Evolutionary conservation across 2,113 vertebrate species (phyloP).

Genomic region (Salvelinus sp.): DNA sequence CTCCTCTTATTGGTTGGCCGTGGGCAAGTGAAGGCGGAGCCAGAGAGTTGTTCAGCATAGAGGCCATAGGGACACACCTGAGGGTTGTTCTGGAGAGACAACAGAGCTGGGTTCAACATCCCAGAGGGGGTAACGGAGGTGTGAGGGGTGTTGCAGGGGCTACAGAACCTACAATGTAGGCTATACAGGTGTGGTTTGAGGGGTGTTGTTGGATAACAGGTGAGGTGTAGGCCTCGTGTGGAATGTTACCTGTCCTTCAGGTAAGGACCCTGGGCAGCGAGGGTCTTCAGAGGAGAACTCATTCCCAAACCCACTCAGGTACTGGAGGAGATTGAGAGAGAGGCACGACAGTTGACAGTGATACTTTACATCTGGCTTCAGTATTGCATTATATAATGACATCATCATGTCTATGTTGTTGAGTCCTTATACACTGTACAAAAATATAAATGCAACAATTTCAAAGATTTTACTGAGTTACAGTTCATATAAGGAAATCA

Average conservation of each 20-base stretch:
- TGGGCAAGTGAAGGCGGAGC: conserved; percentile 96
- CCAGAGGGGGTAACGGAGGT: too few relatives aligned
- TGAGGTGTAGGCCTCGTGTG: too few relatives aligned
- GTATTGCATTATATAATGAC: too few relatives aligned
- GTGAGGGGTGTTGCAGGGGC: too few relatives aligned
- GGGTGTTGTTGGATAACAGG: too few relatives aligned
- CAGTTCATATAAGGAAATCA: too few relatives aligned
- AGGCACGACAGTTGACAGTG: not conserved
- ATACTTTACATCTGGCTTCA: too few relatives aligned
- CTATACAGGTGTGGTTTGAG: too few relatives aligned
- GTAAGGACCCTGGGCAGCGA: conserved; percentile 89
- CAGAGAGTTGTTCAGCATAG: conserved; percentile 95
- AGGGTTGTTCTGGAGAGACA: conserved; percentile 83
- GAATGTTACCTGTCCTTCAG: conserved; percentile 87
- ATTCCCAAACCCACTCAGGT: conserved; percentile 91
- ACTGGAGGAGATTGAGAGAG: conserved; percentile 71
- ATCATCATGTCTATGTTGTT: not conserved
- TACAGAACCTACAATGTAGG: too few relatives aligned
- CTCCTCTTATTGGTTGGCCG: conserved; percentile 88
- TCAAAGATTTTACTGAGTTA: too few relatives aligned
- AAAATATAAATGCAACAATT: too few relatives aligned
- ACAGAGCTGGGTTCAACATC: not conserved
- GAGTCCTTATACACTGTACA: too few relatives aligned
- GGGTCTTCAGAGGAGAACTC: conserved; percentile 93
- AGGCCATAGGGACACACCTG: conserved; percentile 92